Evolutionary conservation across 2,113 vertebrate species (phyloP).

Genomic region (Bostrychus sinensis): DNA sequence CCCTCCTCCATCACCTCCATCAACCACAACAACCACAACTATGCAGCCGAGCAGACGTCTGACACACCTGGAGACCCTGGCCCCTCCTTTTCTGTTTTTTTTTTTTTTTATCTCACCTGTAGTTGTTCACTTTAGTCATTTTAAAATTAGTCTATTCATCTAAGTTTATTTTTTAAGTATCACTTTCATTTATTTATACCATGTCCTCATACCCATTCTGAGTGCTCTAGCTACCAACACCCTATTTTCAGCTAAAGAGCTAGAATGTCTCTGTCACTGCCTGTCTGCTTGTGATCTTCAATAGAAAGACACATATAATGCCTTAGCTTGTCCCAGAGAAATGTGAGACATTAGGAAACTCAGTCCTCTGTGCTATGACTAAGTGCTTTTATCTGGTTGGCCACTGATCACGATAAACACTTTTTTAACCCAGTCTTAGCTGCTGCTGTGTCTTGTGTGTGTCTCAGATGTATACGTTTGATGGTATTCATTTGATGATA

Average conservation of each 20-base stretch:
- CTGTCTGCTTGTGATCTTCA: not conserved
- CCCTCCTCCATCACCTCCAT: constrained; percentile 28
- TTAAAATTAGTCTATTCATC: no score
- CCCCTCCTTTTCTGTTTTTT: constrained; percentile 17
- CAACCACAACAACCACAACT: constrained; percentile 61
- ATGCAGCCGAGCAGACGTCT: constrained; percentile 65
- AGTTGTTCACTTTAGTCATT: constrained; percentile 13
- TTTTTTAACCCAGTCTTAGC: not conserved
- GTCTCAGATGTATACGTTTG: constrained; percentile 6
- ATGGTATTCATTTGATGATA: constrained; percentile 7
- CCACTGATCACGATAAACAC: constrained; percentile 39
- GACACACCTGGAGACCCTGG: constrained; percentile 71
- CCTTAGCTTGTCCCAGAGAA: constrained; percentile 7
- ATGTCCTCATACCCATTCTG: not conserved
- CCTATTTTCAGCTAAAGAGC: not conserved
- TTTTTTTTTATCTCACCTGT: constrained; percentile 13
- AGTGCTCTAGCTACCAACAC: no score
- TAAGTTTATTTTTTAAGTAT: no score
- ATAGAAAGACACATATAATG: not conserved
- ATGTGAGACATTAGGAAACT: constrained; percentile 3
- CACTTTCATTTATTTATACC: no score
- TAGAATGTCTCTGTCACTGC: not conserved
- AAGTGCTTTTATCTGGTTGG: constrained; percentile 46
- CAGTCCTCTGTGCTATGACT: constrained; percentile 14
- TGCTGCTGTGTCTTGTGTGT: not conserved